Evolutionary conservation across 2,888 invertebrate genomes (phyloP).

Genomic region (Drosophila acutilabella): DNA sequence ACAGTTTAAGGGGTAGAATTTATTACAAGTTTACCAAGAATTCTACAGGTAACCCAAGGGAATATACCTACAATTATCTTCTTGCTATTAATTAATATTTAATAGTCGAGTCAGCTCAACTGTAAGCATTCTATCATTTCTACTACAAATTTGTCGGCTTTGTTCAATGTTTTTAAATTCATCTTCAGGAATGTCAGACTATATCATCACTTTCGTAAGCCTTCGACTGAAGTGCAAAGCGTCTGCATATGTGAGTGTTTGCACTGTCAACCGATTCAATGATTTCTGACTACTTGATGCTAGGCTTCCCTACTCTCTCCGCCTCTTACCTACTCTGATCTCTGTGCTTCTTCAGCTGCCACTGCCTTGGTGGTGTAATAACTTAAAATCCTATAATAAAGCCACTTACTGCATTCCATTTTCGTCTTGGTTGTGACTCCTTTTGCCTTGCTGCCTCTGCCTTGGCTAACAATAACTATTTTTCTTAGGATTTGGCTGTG

Average conservation of each 20-base stretch:
- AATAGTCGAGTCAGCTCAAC: no score
- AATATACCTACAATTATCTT: no score
- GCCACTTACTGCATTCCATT: slow-evolving; percentile 67
- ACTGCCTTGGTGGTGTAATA: slow-evolving; percentile 55
- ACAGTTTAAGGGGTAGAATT: no score
- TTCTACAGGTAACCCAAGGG: no score
- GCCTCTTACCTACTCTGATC: slow-evolving; percentile 2
- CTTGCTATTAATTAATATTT: no score
- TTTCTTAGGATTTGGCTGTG: slow-evolving; percentile 66
- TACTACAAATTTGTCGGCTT: not conserved
- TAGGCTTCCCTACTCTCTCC: not conserved
- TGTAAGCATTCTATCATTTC: no score
- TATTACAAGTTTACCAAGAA: no score
- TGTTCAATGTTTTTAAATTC: not conserved
- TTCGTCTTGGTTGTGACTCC: not conserved
- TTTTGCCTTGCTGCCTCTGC: slow-evolving; percentile 2
- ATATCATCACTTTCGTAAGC: slow-evolving; percentile 50
- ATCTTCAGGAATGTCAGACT: not conserved
- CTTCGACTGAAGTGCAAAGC: slow-evolving; percentile 52
- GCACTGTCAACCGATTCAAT: slow-evolving; percentile 38
- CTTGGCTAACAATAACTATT: slow-evolving; percentile 55
- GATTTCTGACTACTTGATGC: not conserved
- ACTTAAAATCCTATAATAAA: slow-evolving; percentile 79
- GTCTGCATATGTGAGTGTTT: slow-evolving; percentile 54
- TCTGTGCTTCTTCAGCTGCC: not conserved